A percentile compares a stretch with the other conserved stretches of the same genome.
Conservation (phyloP, 2,888 invertebrate species). For the Xestia c-nigrum region DNA sequence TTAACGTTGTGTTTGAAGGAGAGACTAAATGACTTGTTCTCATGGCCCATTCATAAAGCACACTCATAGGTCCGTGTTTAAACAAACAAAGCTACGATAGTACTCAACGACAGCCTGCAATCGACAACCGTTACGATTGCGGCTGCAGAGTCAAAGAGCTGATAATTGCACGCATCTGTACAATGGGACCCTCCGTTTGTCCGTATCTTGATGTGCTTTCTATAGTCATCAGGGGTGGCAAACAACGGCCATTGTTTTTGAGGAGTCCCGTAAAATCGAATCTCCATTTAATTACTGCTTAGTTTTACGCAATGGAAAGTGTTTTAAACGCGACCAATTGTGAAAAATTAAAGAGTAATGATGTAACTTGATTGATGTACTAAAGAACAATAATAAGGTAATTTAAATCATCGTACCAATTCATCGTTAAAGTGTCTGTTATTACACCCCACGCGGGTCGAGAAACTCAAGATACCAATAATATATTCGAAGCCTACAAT, state of each 20-base stretch:
- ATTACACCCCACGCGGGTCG: neutral
- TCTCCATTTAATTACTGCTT: neutral
- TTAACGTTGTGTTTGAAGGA: no score
- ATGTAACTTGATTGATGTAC: neutral
- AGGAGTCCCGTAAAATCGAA: neutral
- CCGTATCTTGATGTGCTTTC: constrained; percentile 38
- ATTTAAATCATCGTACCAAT: neutral
- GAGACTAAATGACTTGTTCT: neutral
- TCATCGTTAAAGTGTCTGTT: neutral
- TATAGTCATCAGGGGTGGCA: constrained; percentile 32
- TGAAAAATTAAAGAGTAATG: neutral
- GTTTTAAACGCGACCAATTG: neutral
- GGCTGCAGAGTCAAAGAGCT: constrained; percentile 64
- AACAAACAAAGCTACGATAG: constrained; percentile 20
- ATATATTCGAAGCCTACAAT: neutral
- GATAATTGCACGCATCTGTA: constrained; percentile 69
- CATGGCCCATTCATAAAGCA: neutral
- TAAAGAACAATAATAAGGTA: neutral
- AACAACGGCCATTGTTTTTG: neutral
- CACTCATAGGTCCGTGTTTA: constrained; percentile 5
- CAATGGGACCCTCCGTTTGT: constrained; percentile 57
- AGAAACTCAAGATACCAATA: neutral
- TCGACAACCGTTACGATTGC: constrained; percentile 34
- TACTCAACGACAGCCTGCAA: constrained; percentile 30
- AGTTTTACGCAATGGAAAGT: neutral